Base-by-base conservation (phyloP, 1,140 invertebrate species). In the Tetramorium parvispinum region DNA sequence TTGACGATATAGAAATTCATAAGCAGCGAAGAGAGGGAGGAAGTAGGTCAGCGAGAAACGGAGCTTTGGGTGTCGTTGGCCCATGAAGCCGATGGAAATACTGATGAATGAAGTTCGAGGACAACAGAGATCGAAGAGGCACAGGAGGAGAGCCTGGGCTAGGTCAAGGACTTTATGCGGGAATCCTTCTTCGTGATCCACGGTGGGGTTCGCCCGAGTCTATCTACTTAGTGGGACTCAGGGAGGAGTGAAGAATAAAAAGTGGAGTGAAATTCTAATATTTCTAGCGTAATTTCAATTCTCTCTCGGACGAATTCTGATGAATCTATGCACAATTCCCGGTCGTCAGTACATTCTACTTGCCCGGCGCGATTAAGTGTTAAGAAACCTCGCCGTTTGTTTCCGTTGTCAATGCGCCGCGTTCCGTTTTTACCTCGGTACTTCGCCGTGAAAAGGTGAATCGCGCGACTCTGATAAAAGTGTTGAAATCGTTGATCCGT, bases 31-130 rank as follows among this genome's bases (percentile, higher is more conserved):
- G 24, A 73, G 27, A 32, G 10, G 27, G 13, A 27, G 40, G 21
- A 51, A 73, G 32, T 37, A 40, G 49, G 71, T 75, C 51, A 32
- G 46, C 24, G 49, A 81, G 63, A 81, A 66, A 55, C 46, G 63
- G 46, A 71, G 24, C 68, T 71, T 71, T 24, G 68, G n/a, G 43
- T 71, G 43, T 71, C 16, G 40, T 77, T 73, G 88, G 89, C 88
- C 88, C 66, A 93, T 91, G 92, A 90, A 57, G 88, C 37, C 88
- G 75, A 88, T 78, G 82, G 76, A 76, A 66, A 85, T 51, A 65
- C 91, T 85, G 77, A 87, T 92, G 88, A 87, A 57, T 71, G 85
- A 76, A 76, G 70, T 46, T 71, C 61, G 77, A 40, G 71, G 73
- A 46, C 78, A 85, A 70, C 16, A 82, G 85, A 21, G 76, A 85